Evolutionary conservation across 2,888 invertebrate species (phyloP), one percentile per base, ranked within the genome.

Genomic region (Rhaphigaster nebulosa): DNA sequence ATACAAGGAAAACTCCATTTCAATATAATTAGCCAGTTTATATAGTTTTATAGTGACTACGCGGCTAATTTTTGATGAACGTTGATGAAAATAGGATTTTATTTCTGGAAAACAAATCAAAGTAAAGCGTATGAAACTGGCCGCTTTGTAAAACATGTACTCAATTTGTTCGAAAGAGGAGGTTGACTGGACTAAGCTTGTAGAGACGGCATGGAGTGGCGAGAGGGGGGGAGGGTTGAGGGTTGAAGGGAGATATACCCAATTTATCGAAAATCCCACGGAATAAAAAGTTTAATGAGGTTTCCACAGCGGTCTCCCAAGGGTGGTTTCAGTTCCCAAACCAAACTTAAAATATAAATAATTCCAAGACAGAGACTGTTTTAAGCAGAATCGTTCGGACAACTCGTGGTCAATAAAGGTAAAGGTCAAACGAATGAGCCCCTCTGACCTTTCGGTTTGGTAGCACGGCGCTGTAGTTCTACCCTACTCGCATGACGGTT

Each of bases 281-380:
- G 84, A 84, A 84, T 84, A 84, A 84, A 84, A 84, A 84, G 84
- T 84, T 84, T 84, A 84, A 84, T 84, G 45, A n/a, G n/a, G 26
- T 84, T 84, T 84, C n/a, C 45, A 38, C n/a, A 8, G 6, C 8
- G 45, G 26, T 13, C 45, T 12, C n/a, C 50, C n/a, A 45, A n/a
- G 6, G 4, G 84, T 26, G n/a, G 45, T 45, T n/a, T 41, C 26
- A 5, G 26, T n/a, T 50, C 15, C n/a, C n/a, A 15, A 50, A 84
- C 26, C n/a, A 23, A 84, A 38, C 8, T n/a, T 84, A 45, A 84
- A 84, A 45, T 45, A 84, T 84, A 84, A 45, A 84, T 84, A 84
- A 84, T 84, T 41, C n/a, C 45, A 50, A 50, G 38, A 76, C 20
- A 8, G 70, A 76, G 15, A 29, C 38, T 38, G 23, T 76, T 76